Conservation (phyloP, 64 coral and sea anemone species). For the Actinia equina region DNA sequence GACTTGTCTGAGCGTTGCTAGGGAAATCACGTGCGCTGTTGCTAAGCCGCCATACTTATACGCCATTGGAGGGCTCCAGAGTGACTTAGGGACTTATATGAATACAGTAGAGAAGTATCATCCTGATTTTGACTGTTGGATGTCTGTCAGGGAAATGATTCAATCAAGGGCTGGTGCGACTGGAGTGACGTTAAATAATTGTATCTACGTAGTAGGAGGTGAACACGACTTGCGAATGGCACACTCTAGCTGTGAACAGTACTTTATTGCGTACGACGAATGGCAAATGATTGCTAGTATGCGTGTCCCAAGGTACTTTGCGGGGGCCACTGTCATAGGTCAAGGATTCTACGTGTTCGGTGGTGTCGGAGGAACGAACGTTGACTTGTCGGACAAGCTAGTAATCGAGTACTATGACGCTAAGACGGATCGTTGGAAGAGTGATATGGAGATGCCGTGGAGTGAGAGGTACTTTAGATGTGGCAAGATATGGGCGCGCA, state of each 20-base stretch:
- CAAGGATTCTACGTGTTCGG: slow-evolving; percentile 53
- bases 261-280: slow-evolving; percentile 32
- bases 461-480: slow-evolving; percentile 29
- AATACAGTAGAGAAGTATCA: slow-evolving; percentile 53
- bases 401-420: slow-evolving; percentile 21
- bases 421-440: neutral
- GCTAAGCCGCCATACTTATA: slow-evolving; percentile 44
- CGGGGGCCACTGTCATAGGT: slow-evolving; percentile 34
- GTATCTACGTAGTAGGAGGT: slow-evolving; percentile 44
- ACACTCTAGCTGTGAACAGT: slow-evolving; percentile 24
- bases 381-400: neutral
- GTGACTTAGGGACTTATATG: slow-evolving; percentile 37
- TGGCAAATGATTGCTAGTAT: slow-evolving; percentile 53
- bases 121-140: slow-evolving; percentile 32
- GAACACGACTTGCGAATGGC: slow-evolving; percentile 29
- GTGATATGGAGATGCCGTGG: slow-evolving; percentile 17
- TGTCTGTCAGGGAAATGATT: slow-evolving; percentile 14
- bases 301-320: slow-evolving; percentile 47
- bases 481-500: neutral
- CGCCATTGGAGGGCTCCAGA: slow-evolving; percentile 43
- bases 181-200: slow-evolving; percentile 36
- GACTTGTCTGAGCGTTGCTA: slow-evolving; percentile 29
- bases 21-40: slow-evolving; percentile 48
- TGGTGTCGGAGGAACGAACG: slow-evolving; percentile 20
- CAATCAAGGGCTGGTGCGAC: slow-evolving; percentile 42